Conservation (phyloP, 2,888 invertebrate species). For the Ceraclea dissimilis region DNA sequence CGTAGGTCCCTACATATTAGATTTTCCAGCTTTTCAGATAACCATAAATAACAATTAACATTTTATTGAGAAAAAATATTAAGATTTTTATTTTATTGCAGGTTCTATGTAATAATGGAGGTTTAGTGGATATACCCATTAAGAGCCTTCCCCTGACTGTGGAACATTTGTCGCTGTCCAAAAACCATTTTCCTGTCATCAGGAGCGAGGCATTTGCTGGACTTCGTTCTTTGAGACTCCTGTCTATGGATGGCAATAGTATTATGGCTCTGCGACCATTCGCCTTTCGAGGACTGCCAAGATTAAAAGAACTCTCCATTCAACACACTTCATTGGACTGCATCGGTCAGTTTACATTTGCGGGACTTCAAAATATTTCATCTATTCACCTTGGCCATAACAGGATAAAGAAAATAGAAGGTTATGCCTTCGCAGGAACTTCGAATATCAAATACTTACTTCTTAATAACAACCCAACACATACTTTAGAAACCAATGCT, state of each 20-base stretch:
- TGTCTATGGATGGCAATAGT: conserved; percentile 84
- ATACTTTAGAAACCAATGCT: conserved; percentile 71
- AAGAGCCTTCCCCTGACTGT: conserved; percentile 67
- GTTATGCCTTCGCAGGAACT: conserved; percentile 81
- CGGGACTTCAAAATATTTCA: conserved; percentile 73
- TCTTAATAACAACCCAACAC: conserved; percentile 75
- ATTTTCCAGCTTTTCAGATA: no score
- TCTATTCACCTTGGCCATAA: conserved; percentile 65
- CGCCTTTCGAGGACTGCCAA: conserved; percentile 75
- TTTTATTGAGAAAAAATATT: no score
- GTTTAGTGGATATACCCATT: conserved; percentile 70
- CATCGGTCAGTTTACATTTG: conserved; percentile 78
- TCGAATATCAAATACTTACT: conserved; percentile 75
- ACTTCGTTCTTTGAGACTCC: conserved; percentile 67
- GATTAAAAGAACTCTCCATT: conserved; percentile 74
- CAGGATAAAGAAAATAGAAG: conserved; percentile 61
- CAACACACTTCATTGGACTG: conserved; percentile 77
- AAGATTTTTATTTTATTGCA: conserved; percentile 39
- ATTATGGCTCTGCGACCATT: conserved; percentile 74
- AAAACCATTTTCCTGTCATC: conserved; percentile 75
- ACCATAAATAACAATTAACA: no score
- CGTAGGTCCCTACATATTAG: no score
- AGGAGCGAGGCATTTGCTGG: conserved; percentile 77
- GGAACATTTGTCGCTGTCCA: conserved; percentile 77
- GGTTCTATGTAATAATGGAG: conserved; percentile 85